Percentiles rank a stretch among this genome's conserved stretches.
Conservation (phyloP, 2,113 vertebrate species). For the Leucopternis melanops region DNA sequence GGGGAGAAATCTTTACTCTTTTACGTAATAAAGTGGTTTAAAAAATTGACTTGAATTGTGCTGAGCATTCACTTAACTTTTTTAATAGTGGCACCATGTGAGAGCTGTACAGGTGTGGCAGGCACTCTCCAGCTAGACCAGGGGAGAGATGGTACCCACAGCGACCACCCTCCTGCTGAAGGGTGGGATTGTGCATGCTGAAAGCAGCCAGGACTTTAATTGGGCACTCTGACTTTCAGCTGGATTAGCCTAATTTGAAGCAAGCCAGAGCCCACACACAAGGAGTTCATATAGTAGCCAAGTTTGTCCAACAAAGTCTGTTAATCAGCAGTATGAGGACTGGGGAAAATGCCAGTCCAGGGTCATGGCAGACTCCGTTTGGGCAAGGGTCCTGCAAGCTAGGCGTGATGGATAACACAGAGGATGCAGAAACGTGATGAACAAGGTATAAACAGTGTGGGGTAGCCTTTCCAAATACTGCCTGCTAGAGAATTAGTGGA, state of each 20-base stretch:
- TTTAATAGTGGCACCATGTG: background rate
- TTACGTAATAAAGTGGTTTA: background rate
- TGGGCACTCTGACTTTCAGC: background rate
- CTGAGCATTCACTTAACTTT: background rate
- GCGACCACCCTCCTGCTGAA: background rate
- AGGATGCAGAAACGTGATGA: background rate
- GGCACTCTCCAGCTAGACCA: background rate
- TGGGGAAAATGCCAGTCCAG: constrained; percentile 3
- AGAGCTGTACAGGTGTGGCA: background rate
- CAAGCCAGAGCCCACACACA: background rate
- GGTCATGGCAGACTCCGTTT: background rate
- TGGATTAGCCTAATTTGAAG: constrained; percentile 12
- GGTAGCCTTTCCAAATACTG: background rate
- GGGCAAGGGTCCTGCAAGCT: background rate
- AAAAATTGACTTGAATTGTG: background rate
- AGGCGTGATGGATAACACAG: background rate
- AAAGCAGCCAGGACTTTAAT: background rate
- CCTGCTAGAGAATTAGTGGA: background rate
- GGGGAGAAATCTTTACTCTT: background rate
- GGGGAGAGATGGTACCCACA: background rate
- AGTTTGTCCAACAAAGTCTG: background rate
- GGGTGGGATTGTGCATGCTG: background rate
- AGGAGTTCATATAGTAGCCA: constrained; percentile 22
- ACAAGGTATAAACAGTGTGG: background rate
- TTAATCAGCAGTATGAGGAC: background rate